phyloP scores from a whole-genome alignment of 2,113 vertebrate species.

The Dasyornis broadbenti region DNA sequence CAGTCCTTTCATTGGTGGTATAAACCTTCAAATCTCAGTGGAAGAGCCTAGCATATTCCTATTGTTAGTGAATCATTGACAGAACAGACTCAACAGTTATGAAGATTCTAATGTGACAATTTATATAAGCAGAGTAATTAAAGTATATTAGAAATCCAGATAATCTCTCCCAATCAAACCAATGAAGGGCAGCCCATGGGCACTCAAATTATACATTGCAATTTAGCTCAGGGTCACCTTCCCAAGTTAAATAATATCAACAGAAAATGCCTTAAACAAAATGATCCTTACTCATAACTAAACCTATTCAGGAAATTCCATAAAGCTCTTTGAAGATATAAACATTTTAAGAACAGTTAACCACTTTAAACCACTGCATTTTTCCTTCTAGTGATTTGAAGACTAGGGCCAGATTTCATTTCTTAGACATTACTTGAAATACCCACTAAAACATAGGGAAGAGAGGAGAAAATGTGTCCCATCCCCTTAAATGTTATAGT shows the following conservation, averaged over 20 bases:
- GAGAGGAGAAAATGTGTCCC: neutral
- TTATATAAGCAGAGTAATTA: slow-evolving; percentile 51
- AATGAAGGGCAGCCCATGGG: neutral
- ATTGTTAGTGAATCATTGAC: neutral
- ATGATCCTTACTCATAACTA: neutral
- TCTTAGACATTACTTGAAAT: neutral
- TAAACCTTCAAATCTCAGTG: slow-evolving; percentile 23
- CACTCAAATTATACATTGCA: neutral
- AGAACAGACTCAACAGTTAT: slow-evolving; percentile 33
- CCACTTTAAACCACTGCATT: neutral
- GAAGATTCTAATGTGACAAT: slow-evolving; percentile 34
- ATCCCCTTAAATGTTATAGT: slow-evolving; percentile 3
- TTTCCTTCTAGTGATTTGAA: neutral
- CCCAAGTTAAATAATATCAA: slow-evolving; percentile 8
- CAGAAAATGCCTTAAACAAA: slow-evolving; percentile 7
- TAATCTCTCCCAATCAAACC: slow-evolving; percentile 29
- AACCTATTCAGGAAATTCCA: neutral
- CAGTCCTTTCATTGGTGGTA: neutral
- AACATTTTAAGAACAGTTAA: neutral
- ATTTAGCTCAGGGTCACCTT: slow-evolving; percentile 46
- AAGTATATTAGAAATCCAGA: slow-evolving; percentile 48
- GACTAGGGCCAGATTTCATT: neutral
- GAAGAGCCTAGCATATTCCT: slow-evolving; percentile 22
- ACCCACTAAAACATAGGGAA: neutral
- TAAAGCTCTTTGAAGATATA: neutral